phyloP scores from a whole-genome alignment of 2,888 invertebrate genomes.

The Nomada fucata region DNA sequence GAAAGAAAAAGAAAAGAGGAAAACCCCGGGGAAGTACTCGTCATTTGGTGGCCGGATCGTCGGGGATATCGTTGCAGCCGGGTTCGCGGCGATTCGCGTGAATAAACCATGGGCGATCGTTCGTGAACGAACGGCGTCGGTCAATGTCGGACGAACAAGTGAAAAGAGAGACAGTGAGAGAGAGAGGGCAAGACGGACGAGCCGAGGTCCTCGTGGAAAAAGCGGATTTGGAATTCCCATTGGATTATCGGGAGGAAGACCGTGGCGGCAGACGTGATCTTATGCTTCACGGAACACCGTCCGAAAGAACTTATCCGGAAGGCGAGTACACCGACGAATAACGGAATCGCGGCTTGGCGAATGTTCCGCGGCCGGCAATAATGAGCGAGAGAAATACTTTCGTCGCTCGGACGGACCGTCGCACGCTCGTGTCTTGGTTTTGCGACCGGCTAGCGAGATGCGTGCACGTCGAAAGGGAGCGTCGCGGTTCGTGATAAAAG shows the following conservation, averaged over 20 bases:
- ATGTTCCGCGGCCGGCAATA: constrained; percentile 51
- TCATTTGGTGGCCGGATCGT: constrained; percentile 45
- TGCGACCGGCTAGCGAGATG: neutral
- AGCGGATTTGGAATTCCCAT: constrained; percentile 60
- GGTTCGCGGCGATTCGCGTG: constrained; percentile 41
- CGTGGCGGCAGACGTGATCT: constrained; percentile 56
- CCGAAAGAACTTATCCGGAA: constrained; percentile 35
- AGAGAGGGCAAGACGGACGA: neutral
- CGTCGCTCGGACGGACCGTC: constrained; percentile 21
- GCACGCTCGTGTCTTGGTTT: constrained; percentile 22
- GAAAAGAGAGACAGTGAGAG: neutral
- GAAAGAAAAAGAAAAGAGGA: neutral
- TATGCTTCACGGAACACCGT: constrained; percentile 43
- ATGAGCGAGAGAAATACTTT: constrained; percentile 59
- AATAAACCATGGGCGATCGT: constrained; percentile 41
- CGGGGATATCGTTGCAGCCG: constrained; percentile 26
- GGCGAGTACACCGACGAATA: constrained; percentile 42
- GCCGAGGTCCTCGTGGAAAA: constrained; percentile 39
- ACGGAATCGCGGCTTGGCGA: constrained; percentile 48
- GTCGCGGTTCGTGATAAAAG: constrained; percentile 28
- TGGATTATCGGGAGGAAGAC: constrained; percentile 61
- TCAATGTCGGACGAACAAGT: neutral
- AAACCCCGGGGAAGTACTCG: constrained; percentile 1
- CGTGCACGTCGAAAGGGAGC: neutral
- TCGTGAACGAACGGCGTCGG: constrained; percentile 5